These are phyloP conservation scores for Drosophila parvula DNA, from an alignment of 1,140 invertebrate species.

Conservation along the genomic window DNA sequence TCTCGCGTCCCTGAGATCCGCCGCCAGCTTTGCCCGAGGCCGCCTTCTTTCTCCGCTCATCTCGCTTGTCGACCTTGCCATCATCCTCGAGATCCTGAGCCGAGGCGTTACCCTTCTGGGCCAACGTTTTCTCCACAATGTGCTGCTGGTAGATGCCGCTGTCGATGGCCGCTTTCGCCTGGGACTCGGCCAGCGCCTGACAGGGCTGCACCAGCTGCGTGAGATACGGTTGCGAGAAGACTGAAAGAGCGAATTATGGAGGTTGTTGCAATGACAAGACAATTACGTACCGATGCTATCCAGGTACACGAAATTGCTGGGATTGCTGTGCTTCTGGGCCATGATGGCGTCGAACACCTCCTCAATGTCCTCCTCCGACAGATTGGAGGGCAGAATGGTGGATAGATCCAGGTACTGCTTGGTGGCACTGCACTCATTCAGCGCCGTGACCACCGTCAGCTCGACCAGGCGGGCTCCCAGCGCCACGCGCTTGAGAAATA, in stretches of 20 bases:
- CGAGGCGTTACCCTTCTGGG: conserved; percentile 65
- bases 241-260: conserved; percentile 46
- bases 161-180: conserved; percentile 89
- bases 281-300: conserved; percentile 85
- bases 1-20: conserved; percentile 96
- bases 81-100: conserved; percentile 61
- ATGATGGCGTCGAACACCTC: conserved; percentile 89
- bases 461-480: conserved; percentile 86
- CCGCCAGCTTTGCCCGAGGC: conserved; percentile 93
- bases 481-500: conserved; percentile 91
- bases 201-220: conserved; percentile 89
- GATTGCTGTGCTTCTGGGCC: conserved; percentile 84
- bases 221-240: conserved; percentile 88
- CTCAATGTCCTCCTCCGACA: conserved; percentile 90
- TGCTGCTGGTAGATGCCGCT: conserved; percentile 88
- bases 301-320: conserved; percentile 85
- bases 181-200: conserved; percentile 88
- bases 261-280: neutral
- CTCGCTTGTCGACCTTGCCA: conserved; percentile 90
- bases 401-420: conserved; percentile 92
- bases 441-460: conserved; percentile 85
- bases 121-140: conserved; percentile 87
- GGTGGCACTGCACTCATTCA: conserved; percentile 92
- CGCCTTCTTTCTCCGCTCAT: conserved; percentile 95
- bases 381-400: conserved; percentile 91